Conservation (phyloP, 2,113 vertebrate genomes). For the Aplodontia rufa region DNA sequence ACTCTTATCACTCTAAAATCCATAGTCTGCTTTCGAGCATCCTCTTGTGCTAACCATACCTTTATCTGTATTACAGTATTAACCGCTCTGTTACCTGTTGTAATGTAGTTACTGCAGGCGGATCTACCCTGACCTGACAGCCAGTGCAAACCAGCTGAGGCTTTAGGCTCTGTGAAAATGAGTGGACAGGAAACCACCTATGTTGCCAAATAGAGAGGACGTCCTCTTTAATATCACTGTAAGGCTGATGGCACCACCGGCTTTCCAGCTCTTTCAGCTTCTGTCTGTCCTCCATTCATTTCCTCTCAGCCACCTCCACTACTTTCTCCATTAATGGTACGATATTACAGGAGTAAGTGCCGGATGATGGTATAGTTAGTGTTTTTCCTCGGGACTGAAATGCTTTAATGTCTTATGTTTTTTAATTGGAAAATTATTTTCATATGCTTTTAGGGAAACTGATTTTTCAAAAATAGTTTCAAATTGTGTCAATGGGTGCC, state of each 20-base stretch:
- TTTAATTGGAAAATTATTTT: not conserved
- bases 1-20: not conserved
- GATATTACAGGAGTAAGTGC: fast-evolving
- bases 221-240: no score
- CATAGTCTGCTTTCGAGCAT: not conserved
- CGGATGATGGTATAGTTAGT: no score
- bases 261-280: not conserved
- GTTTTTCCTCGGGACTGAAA: not conserved
- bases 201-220: not conserved
- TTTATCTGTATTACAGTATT: not conserved
- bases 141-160: not conserved
- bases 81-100: not conserved
- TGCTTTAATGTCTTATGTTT: not conserved
- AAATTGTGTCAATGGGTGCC: not conserved
- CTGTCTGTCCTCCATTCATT: not conserved
- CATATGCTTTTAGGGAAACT: not conserved
- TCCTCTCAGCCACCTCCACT: not conserved
- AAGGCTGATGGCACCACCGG: not conserved
- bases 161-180: not conserved
- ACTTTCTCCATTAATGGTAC: not conserved
- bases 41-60: not conserved
- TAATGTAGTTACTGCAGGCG: not conserved
- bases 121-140: not conserved
- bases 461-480: not conserved
- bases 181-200: not conserved